A percentile compares a stretch with the other conserved stretches of the same genome.
Conservation (phyloP, 2,113 vertebrate species). For the Lophochroa leadbeateri region DNA sequence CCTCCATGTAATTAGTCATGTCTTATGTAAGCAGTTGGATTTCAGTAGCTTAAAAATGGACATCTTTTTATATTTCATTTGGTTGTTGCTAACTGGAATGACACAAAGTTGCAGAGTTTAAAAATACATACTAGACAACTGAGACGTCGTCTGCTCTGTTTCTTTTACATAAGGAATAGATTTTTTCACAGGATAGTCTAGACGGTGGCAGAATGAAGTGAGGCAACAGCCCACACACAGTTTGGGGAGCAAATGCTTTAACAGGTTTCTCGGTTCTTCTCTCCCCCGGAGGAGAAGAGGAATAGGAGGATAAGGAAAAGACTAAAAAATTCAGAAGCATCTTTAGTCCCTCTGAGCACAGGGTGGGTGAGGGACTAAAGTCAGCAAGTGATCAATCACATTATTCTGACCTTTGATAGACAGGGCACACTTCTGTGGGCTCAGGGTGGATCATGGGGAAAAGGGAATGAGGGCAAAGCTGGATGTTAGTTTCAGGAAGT, state of each 20-base stretch:
- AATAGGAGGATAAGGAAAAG: neutral
- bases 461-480: neutral
- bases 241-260: constrained; percentile 48
- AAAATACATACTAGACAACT: constrained; percentile 62
- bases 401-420: neutral
- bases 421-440: neutral
- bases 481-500: neutral
- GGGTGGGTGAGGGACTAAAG: neutral
- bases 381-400: neutral
- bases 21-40: constrained; percentile 36
- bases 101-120: constrained; percentile 53
- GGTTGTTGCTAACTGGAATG: constrained; percentile 45
- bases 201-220: constrained; percentile 46
- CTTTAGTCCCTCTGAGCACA: neutral
- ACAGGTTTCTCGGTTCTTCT: constrained; percentile 37
- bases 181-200: constrained; percentile 57
- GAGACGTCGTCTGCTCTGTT: constrained; percentile 14
- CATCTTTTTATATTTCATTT: constrained; percentile 43
- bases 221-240: constrained; percentile 42
- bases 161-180: constrained; percentile 54
- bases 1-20: constrained; percentile 39
- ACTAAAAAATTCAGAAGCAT: neutral
- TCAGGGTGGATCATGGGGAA: neutral
- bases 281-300: neutral
- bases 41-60: constrained; percentile 40